These are phyloP conservation scores for Ommatoiulus sabulosus DNA, from an alignment of 2,888 invertebrate genomes.

Conservation along the genomic window DNA sequence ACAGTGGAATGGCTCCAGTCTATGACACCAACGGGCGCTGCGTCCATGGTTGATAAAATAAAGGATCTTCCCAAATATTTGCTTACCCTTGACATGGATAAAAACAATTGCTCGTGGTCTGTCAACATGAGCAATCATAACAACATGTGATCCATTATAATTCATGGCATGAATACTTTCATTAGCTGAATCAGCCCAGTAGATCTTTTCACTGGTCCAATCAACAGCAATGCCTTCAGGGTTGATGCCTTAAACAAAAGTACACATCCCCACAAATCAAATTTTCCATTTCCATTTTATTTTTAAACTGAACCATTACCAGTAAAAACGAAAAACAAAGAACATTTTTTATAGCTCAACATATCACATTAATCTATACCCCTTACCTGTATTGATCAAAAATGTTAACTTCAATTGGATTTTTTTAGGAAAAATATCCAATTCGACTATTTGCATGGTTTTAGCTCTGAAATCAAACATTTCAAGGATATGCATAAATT, in stretches of 20 bases:
- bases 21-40: too few species aligned
- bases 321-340: too few species aligned
- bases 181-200: conserved; percentile 97
- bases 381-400: conserved; percentile 61
- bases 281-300: neutral
- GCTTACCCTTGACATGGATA: conserved; percentile 89
- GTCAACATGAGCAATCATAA: conserved; percentile 93
- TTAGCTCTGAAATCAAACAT: conserved; percentile 72
- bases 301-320: too few species aligned
- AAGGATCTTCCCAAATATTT: neutral
- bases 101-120: conserved; percentile 94
- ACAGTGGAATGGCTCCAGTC: too few species aligned
- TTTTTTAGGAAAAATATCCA: conserved; percentile 81
- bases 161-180: conserved; percentile 96
- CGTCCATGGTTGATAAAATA: too few species aligned
- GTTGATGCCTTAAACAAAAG: conserved; percentile 76
- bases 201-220: conserved; percentile 97
- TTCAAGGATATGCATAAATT: neutral
- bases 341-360: too few species aligned
- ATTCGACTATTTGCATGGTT: conserved; percentile 92
- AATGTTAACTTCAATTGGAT: conserved; percentile 71
- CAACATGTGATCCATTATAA: conserved; percentile 84
- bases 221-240: conserved; percentile 96
- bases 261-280: neutral
- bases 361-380: neutral